These are phyloP conservation scores for Odontesthes bonariensis DNA, from an alignment of 2,113 vertebrate genomes.

Conservation along the genomic window DNA sequence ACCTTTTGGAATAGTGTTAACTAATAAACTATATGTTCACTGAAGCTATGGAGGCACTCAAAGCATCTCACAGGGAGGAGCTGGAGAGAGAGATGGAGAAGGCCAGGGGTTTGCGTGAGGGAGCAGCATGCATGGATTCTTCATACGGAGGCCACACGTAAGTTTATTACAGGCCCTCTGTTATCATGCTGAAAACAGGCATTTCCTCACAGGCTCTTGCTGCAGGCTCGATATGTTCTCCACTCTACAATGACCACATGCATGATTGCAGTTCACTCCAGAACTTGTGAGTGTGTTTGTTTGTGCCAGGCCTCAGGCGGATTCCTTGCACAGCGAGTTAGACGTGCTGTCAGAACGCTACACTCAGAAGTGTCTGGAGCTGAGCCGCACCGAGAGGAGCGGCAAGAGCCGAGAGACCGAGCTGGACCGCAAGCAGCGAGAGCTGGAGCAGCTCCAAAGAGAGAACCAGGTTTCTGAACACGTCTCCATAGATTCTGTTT, in stretches of 20 bases:
- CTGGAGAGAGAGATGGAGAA: slow-evolving; percentile 87
- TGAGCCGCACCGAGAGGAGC: slow-evolving; percentile 82
- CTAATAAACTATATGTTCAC: slow-evolving; percentile 3
- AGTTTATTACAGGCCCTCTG: slow-evolving; percentile 56
- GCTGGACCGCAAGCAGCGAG: slow-evolving; percentile 83
- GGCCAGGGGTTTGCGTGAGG: slow-evolving; percentile 81
- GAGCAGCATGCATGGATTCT: slow-evolving; percentile 71
- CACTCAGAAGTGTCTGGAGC: slow-evolving; percentile 92
- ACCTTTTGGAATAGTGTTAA: neutral
- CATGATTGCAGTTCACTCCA: slow-evolving; percentile 21
- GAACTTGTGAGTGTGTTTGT: slow-evolving; percentile 51
- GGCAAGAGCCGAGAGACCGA: slow-evolving; percentile 82
- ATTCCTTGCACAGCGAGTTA: slow-evolving; percentile 86
- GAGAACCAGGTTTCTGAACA: slow-evolving; percentile 89
- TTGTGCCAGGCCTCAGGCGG: slow-evolving; percentile 82
- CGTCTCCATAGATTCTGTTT: neutral
- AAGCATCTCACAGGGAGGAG: slow-evolving; percentile 89
- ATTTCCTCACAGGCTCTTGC: slow-evolving; percentile 15
- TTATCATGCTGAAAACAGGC: neutral
- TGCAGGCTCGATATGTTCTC: slow-evolving; percentile 41
- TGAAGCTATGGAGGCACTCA: slow-evolving; percentile 91
- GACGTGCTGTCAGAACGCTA: slow-evolving; percentile 90
- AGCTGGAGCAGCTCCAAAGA: slow-evolving; percentile 88
- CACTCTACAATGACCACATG: neutral
- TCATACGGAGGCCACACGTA: slow-evolving; percentile 86